phyloP scores from a whole-genome alignment of 2,113 vertebrate species.

The Tachycineta bicolor region DNA sequence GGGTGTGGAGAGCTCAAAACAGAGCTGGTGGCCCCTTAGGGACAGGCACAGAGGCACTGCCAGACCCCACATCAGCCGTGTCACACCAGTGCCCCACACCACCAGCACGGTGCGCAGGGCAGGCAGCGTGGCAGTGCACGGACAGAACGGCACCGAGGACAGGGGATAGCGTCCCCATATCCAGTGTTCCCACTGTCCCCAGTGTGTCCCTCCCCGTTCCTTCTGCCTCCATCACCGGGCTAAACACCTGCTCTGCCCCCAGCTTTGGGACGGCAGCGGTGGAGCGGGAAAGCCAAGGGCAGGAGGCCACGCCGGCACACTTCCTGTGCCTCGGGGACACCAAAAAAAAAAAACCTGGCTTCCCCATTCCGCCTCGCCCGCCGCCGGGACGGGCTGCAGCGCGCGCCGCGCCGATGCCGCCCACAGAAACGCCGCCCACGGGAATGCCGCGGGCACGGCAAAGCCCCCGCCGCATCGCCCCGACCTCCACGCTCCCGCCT shows the following conservation, averaged over 20 bases:
- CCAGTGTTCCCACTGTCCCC: not conserved
- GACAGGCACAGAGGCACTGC: not conserved
- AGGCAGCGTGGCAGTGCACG: rapidly evolving
- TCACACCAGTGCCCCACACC: not conserved
- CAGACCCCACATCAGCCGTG: not conserved
- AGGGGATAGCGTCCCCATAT: not conserved
- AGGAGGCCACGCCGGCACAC: rapidly evolving
- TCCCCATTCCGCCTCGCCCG: not conserved
- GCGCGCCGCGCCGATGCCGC: rapidly evolving
- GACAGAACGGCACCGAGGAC: not conserved
- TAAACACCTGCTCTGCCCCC: not conserved
- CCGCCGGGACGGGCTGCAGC: not conserved
- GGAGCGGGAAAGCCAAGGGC: not conserved
- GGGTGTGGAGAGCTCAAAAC: rapidly evolving
- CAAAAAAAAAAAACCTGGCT: not conserved
- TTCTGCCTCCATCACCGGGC: not conserved
- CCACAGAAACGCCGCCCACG: not conserved
- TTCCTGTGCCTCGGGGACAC: constrained; percentile 34
- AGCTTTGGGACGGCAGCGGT: rapidly evolving
- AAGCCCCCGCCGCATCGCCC: not conserved
- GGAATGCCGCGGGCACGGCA: not conserved
- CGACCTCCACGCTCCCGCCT: not conserved
- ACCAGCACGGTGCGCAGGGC: not conserved
- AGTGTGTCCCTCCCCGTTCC: not conserved
- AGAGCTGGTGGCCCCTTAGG: not conserved